These are phyloP conservation scores for Orycteropus afer DNA, from an alignment of 2,113 vertebrate genomes.

Conservation along the genomic window DNA sequence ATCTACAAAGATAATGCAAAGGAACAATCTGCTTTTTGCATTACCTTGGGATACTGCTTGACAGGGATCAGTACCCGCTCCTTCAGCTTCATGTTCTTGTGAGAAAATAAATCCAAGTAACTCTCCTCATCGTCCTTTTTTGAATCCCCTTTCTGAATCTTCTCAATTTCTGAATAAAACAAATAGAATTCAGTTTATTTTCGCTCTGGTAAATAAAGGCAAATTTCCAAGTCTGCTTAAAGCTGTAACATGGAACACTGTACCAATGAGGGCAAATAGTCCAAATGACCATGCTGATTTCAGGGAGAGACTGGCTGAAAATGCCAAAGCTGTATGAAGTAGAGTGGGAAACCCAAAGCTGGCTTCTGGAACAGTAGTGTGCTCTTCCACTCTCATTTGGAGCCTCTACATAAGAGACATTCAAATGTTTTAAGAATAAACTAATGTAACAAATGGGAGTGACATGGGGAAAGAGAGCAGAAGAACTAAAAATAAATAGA, in stretches of 20 bases:
- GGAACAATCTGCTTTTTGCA: constrained; percentile 10
- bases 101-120: constrained; percentile 98
- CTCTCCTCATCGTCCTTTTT: constrained; percentile 95
- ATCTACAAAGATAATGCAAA: not conserved
- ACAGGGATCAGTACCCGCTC: constrained; percentile 98
- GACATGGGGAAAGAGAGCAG: not conserved
- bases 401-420: not conserved
- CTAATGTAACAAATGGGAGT: not conserved
- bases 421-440: constrained; percentile 28
- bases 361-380: not conserved
- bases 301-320: constrained; percentile 15
- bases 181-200: constrained; percentile 76
- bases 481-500: not conserved
- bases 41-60: constrained; percentile 98
- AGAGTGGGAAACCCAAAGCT: not conserved
- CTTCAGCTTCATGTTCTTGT: constrained; percentile 98
- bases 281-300: constrained; percentile 33
- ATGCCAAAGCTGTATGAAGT: not conserved
- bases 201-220: constrained; percentile 58
- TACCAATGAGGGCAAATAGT: not conserved
- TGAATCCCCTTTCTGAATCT: constrained; percentile 95
- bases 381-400: not conserved
- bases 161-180: constrained; percentile 93
- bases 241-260: not conserved
- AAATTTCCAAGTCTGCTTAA: constrained; percentile 21